Evolutionary conservation across 2,113 vertebrate species (phyloP).

Genomic region (Clupea harengus): DNA sequence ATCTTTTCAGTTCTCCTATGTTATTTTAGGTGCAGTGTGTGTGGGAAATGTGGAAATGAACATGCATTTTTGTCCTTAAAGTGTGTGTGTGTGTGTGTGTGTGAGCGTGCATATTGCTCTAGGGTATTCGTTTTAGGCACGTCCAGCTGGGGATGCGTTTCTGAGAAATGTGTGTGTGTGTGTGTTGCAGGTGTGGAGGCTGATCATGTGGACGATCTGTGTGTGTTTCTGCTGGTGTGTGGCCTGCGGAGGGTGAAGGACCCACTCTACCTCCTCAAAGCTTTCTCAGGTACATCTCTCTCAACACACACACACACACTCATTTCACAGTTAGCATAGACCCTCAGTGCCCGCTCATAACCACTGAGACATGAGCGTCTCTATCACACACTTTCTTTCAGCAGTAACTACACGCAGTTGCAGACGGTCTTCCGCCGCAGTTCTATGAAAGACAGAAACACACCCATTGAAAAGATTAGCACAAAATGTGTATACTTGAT

Average conservation of each 20-base stretch:
- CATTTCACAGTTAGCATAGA: too few species aligned
- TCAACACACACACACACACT: neutral
- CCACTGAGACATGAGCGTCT: too few species aligned
- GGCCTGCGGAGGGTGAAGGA: constrained; percentile 88
- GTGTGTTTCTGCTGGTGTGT: constrained; percentile 81
- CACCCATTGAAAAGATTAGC: neutral
- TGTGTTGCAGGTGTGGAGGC: constrained; percentile 54
- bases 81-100: neutral
- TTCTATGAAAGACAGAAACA: too few species aligned
- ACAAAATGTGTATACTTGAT: neutral
- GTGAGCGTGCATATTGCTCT: neutral
- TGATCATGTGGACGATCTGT: constrained; percentile 50
- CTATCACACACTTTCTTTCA: too few species aligned
- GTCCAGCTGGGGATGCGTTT: neutral
- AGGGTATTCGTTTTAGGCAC: neutral
- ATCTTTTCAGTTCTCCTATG: neutral
- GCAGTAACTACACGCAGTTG: too few species aligned
- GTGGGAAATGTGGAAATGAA: too few species aligned
- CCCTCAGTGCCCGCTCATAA: too few species aligned
- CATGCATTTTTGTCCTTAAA: too few species aligned
- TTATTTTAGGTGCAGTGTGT: too few species aligned
- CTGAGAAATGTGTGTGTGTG: constrained; percentile 25
- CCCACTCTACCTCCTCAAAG: constrained; percentile 80
- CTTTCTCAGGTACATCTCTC: constrained; percentile 75
- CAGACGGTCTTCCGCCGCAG: too few species aligned